Percentiles rank a stretch among this genome's conserved stretches.
Evolutionary conservation across 2,113 vertebrate genomes (phyloP).

Genomic region (Heterotis niloticus): DNA sequence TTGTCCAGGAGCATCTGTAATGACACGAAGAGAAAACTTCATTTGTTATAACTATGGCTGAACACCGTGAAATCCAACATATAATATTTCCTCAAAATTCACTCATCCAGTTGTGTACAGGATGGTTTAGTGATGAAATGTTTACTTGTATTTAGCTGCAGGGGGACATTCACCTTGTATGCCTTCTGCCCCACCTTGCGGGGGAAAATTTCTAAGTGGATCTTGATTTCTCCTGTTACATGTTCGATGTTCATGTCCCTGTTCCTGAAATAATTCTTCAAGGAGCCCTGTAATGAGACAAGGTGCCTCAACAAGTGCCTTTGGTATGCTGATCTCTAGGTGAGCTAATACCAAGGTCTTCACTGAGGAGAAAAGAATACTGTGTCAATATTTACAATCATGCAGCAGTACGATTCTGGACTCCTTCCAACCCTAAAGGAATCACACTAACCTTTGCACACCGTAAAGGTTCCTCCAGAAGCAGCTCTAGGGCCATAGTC

Average conservation of each 20-base stretch:
- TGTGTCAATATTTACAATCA: background rate
- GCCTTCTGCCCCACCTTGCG: conserved; percentile 19
- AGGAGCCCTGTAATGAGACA: conserved; percentile 33
- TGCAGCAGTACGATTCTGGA: too few relatives aligned
- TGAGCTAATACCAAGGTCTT: background rate
- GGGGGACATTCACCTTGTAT: conserved; percentile 34
- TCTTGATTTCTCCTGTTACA: background rate
- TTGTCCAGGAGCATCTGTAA: conserved; percentile 43
- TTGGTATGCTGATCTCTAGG: background rate
- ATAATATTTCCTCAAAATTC: background rate
- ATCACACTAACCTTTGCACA: conserved; percentile 37
- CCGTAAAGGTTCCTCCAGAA: conserved; percentile 3
- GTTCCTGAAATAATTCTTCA: conserved; percentile 47
- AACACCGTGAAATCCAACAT: background rate
- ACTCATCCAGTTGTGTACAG: background rate
- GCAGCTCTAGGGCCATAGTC: conserved; percentile 18
- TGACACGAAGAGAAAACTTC: background rate
- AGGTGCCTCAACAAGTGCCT: background rate
- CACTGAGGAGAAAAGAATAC: background rate
- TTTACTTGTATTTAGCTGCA: background rate
- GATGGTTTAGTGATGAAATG: background rate
- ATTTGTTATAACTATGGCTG: background rate
- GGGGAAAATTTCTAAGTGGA: conserved; percentile 15
- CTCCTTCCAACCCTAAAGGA: conserved; percentile 14
- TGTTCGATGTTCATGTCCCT: background rate